Evolutionary conservation across 2,888 invertebrate species (phyloP).

Genomic region (Acheta domesticus): DNA sequence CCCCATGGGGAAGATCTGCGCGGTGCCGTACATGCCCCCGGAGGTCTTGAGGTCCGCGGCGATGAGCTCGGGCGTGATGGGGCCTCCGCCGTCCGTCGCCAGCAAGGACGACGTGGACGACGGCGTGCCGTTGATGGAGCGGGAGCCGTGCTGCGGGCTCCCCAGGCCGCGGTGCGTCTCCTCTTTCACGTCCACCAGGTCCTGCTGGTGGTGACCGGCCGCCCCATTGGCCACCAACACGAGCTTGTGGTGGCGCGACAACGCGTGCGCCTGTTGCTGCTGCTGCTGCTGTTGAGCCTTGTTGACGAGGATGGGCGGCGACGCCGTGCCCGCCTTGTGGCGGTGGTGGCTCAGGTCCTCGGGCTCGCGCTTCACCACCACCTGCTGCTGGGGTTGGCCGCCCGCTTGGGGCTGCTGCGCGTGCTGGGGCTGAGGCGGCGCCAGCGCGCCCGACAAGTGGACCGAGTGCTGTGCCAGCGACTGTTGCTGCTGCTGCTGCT

Average conservation of each 20-base stretch:
- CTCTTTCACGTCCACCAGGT: conserved; percentile 54
- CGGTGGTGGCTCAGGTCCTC: conserved; percentile 71
- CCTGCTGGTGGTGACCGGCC: conserved; percentile 46
- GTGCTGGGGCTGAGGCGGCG: conserved; percentile 43
- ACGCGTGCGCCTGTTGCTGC: conserved; percentile 48
- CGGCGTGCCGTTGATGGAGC: conserved; percentile 64
- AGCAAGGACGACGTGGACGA: conserved; percentile 62
- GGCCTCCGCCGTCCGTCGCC: conserved; percentile 52
- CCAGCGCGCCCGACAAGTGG: conserved; percentile 65
- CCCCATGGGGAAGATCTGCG: conserved; percentile 65
- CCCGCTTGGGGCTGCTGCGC: conserved; percentile 32
- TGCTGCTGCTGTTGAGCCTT: conserved; percentile 47
- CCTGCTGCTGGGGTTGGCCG: conserved; percentile 36
- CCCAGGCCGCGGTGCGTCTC: conserved; percentile 56
- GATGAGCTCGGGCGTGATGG: conserved; percentile 49
- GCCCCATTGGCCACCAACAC: conserved; percentile 48
- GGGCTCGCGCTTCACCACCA: conserved; percentile 75
- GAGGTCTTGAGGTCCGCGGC: conserved; percentile 52
- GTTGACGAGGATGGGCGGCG: conserved; percentile 50
- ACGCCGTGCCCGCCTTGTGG: conserved; percentile 54
- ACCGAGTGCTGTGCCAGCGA: conserved; percentile 41
- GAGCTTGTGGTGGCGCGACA: conserved; percentile 53
- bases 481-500: conserved; percentile 29
- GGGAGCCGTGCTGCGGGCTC: conserved; percentile 63
- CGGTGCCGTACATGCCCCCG: conserved; percentile 55